phyloP scores from a whole-genome alignment of 2,113 vertebrate genomes.

The Urocitellus parryii region DNA sequence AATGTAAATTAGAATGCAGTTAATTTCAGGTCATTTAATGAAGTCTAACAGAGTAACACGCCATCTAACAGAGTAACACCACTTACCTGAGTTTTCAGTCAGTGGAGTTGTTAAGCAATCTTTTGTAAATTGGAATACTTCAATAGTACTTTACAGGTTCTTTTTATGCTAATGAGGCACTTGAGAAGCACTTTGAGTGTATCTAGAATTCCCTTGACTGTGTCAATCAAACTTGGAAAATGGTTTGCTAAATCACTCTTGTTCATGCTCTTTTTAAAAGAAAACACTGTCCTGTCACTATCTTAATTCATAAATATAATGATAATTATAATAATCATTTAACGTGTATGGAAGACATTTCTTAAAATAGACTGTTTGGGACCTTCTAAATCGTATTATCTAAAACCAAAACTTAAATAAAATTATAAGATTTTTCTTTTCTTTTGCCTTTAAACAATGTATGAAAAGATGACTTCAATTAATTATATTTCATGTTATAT shows the following conservation, averaged over 20 bases:
- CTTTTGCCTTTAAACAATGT: neutral
- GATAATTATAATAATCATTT: neutral
- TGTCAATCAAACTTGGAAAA: slow-evolving; percentile 65
- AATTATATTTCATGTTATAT: neutral
- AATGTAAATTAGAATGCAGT: neutral
- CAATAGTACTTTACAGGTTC: slow-evolving; percentile 41
- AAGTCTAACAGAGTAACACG: neutral
- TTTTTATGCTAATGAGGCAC: slow-evolving; percentile 49
- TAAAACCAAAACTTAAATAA: slow-evolving; percentile 2
- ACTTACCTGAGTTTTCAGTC: slow-evolving; percentile 51
- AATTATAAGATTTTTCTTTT: neutral
- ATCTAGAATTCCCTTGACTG: slow-evolving; percentile 57
- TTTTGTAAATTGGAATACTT: slow-evolving; percentile 61
- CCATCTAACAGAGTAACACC: neutral
- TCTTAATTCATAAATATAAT: slow-evolving; percentile 35
- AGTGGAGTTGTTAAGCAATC: slow-evolving; percentile 26
- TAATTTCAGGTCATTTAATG: slow-evolving; percentile 7
- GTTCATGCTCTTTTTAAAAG: neutral
- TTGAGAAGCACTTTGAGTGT: slow-evolving; percentile 56
- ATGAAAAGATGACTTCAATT: neutral
- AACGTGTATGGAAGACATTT: slow-evolving; percentile 49
- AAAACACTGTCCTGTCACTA: slow-evolving; percentile 16
- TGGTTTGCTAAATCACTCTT: slow-evolving; percentile 40
- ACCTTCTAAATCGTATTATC: neutral
- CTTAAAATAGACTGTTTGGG: neutral